Evolutionary conservation across 2,797 vertebrate genomes (phyloP).

Genomic region (Myotis pilosus): DNA sequence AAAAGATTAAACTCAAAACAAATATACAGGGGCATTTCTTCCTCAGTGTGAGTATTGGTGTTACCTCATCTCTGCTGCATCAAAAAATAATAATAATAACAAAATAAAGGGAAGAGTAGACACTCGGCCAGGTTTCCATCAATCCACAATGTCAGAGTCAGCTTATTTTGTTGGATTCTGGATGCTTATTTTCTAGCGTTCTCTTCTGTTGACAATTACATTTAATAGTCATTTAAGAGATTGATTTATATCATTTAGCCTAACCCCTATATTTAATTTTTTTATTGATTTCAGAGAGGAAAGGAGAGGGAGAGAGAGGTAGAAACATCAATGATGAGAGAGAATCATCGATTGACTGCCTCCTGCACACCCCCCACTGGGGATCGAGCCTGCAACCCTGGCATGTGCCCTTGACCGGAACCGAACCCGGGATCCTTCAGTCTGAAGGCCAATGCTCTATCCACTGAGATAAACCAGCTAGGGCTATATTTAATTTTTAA

Average conservation of each 20-base stretch:
- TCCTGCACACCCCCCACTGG: too few relatives aligned
- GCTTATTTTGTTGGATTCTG: conserved; percentile 38
- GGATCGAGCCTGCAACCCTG: too few relatives aligned
- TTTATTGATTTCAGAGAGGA: too few relatives aligned
- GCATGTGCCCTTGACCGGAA: too few relatives aligned
- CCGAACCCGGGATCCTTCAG: too few relatives aligned
- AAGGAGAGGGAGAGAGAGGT: too few relatives aligned
- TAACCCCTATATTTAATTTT: not conserved
- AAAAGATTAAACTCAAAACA: not conserved
- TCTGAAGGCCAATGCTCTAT: too few relatives aligned
- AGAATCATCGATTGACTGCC: too few relatives aligned
- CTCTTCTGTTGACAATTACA: conserved; percentile 60
- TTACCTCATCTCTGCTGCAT: not conserved
- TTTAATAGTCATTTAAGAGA: conserved; percentile 37
- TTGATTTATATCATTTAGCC: conserved; percentile 20
- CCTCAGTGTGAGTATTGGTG: not conserved
- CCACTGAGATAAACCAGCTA: too few relatives aligned
- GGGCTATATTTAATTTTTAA: not conserved
- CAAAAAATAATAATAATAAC: not conserved
- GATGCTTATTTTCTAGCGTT: conserved; percentile 17
- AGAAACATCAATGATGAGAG: too few relatives aligned
- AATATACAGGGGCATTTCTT: not conserved
- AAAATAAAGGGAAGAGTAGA: not conserved
- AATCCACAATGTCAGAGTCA: conserved; percentile 20
- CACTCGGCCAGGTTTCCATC: not conserved